Conservation (phyloP, 2,113 vertebrate genomes). For the Sakesphorus luctuosus region DNA sequence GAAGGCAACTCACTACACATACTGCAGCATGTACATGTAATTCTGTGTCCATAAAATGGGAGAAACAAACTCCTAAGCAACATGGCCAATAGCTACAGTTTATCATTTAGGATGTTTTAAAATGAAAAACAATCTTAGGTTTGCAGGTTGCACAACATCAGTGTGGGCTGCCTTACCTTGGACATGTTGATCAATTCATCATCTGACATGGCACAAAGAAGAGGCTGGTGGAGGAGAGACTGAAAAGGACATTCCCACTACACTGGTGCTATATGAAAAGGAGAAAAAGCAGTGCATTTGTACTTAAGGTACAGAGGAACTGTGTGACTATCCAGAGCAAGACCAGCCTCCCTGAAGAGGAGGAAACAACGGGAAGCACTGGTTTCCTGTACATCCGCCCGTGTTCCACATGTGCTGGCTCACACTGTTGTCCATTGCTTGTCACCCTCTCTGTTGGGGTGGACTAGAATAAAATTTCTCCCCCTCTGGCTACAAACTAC, state of each 20-base stretch:
- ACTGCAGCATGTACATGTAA: background rate
- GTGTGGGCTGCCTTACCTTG: background rate
- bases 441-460: background rate
- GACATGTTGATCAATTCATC: background rate
- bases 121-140: background rate
- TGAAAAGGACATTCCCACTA: background rate
- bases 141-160: background rate
- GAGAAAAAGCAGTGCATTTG: background rate
- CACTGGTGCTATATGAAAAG: background rate
- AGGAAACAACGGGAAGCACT: background rate
- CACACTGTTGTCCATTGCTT: background rate
- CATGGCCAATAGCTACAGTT: background rate
- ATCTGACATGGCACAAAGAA: background rate
- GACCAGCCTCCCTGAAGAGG: background rate
- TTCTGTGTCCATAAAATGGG: background rate
- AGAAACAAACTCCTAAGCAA: background rate
- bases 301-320: background rate
- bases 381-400: slow-evolving; percentile 9
- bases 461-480: background rate
- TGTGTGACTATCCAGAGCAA: background rate
- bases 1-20: background rate
- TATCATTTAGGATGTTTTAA: background rate
- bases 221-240: background rate
- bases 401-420: background rate
- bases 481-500: background rate